Evolutionary conservation across 2,888 invertebrate species (phyloP), one percentile per base, ranked within the genome.

Genomic region (Blomia tropicalis): DNA sequence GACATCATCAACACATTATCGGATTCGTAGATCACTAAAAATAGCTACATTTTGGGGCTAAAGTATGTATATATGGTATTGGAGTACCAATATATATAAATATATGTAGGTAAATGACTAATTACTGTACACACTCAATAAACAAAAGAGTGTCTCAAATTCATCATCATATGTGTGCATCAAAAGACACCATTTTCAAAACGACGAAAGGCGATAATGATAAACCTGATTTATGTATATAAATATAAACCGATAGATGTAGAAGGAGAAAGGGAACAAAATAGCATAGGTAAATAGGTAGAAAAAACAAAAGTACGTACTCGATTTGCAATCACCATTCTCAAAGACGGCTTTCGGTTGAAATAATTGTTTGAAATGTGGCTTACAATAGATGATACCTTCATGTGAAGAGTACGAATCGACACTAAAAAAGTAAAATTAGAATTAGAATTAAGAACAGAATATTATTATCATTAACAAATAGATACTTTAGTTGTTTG

Each of bases 381-480:
- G 85, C 74, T 86, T 88, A 77, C 93, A 93, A 77, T 87, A 93
- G 54, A 92, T 75, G 44, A 82, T 81, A 5, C 88, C 87, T 76
- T 89, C 88, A 74, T 92, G 87, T 71, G 89, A 89, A 73, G 87
- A 83, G 76, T 90, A 93, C 41, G 85, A 88, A 76, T 92, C 92
- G 71, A 90, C 83, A 71, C 89, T 93, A 76, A 60, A n/a, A 25
- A 5, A 19, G 29, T 11, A 54, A 29, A 51, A 23, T 3, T 11
- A 36, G 30, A 31, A 62, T 25, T 31, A 32, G 58, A 51, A 32
- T 47, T 4, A 17, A 54, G n/a, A 23, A 22, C 41, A 14, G 22
- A 65, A 4, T 29, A n/a, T 27, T 14, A n/a, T 27, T 2, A 51
- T 29, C 22, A n/a, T 51, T 4, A 2, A 17, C 22, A 47, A 47